Evolutionary conservation across 2,888 invertebrate species (phyloP).

Genomic region (Synanthedon formicaeformis): DNA sequence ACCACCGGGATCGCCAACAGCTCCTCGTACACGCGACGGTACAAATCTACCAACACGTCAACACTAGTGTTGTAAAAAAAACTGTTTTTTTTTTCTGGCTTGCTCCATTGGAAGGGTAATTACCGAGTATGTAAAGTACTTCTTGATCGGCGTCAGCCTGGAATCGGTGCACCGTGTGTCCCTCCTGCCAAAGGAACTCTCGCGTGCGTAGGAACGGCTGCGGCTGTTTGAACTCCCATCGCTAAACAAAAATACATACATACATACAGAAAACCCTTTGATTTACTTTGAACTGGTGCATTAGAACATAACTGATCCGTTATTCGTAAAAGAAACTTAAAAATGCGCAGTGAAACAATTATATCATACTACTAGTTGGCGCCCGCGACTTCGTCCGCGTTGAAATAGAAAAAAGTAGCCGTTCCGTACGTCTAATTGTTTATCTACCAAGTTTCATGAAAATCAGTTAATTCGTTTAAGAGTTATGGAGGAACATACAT

Average conservation of each 20-base stretch:
- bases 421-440: too few relatives aligned
- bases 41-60: conserved; percentile 75
- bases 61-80: conserved; percentile 1
- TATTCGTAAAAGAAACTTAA: too few relatives aligned
- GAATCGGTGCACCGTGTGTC: conserved; percentile 93
- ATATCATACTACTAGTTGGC: too few relatives aligned
- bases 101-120: background rate
- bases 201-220: conserved; percentile 98
- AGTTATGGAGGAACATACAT: too few relatives aligned
- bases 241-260: conserved; percentile 56
- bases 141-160: conserved; percentile 89
- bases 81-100: background rate
- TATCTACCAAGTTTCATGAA: too few relatives aligned
- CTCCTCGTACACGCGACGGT: conserved; percentile 91
- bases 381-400: too few relatives aligned
- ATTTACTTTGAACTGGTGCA: too few relatives aligned
- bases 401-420: too few relatives aligned
- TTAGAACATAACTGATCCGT: too few relatives aligned
- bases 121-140: conserved; percentile 81
- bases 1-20: conserved; percentile 92
- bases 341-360: too few relatives aligned
- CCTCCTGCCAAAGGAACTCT: conserved; percentile 99
- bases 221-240: conserved; percentile 99
- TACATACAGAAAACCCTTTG: background rate
- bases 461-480: too few relatives aligned